Conservation (phyloP, 2,888 invertebrate genomes). For the Tenthredo distinguenda region DNA sequence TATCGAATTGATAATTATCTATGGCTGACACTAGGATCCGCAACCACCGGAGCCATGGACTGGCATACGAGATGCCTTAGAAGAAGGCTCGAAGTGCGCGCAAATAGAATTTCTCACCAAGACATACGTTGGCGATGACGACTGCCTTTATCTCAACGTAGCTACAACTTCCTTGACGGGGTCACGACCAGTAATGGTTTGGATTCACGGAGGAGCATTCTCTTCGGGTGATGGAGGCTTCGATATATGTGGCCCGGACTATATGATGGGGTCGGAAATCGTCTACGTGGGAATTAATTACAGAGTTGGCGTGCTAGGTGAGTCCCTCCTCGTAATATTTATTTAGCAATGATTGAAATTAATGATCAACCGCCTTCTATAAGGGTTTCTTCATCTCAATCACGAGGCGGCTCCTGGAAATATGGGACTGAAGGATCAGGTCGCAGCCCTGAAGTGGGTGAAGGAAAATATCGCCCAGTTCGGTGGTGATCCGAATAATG, state of each 20-base stretch:
- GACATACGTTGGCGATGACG: conserved; percentile 64
- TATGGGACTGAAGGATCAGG: conserved; percentile 68
- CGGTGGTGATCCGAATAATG: conserved; percentile 68
- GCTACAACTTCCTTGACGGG: conserved; percentile 34
- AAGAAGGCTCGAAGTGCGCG: conserved; percentile 62
- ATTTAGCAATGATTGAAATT: not conserved
- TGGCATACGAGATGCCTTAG: conserved; percentile 63
- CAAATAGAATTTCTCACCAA: conserved; percentile 58
- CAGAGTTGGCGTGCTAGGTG: conserved; percentile 30
- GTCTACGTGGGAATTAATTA: conserved; percentile 31
- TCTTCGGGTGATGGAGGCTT: not conserved
- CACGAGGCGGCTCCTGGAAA: conserved; percentile 44
- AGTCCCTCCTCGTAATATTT: not conserved
- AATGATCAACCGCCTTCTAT: not conserved
- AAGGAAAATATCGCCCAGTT: conserved; percentile 68
- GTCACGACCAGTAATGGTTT: conserved; percentile 55
- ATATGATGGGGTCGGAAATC: not conserved
- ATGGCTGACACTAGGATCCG: conserved; percentile 66
- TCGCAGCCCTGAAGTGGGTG: conserved; percentile 68
- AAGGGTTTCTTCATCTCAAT: conserved; percentile 69
- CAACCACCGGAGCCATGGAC: conserved; percentile 66
- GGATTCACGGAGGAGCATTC: conserved; percentile 33
- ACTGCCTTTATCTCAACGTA: conserved; percentile 72
- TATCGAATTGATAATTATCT: not conserved
- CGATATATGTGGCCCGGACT: not conserved